Evolutionary conservation across 1,140 invertebrate species (phyloP), one percentile per base, ranked within the genome.

Genomic region (Drosophila bocki): DNA sequence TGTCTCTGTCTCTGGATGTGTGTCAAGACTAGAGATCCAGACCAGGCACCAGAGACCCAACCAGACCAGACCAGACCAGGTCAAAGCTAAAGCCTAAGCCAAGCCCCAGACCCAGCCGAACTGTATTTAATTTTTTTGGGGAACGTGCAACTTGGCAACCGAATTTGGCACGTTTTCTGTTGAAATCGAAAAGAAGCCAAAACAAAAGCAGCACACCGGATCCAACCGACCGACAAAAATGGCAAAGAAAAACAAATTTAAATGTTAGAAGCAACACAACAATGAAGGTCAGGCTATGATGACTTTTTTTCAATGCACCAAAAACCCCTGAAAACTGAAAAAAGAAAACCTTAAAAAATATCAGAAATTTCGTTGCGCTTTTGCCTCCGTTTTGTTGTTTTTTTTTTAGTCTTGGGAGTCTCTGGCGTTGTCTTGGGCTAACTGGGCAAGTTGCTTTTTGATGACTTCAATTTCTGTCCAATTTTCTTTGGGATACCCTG

Each of bases 111-210:
- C 72, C 71, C 70, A 50, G 63, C 62, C 87, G 68, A 87, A 87
- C 83, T 88, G 64, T 88, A 78, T 88, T 78, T 64, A 80, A 84
- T 56, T 87, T 85, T 56, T 87, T 88, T 83, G 77, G 58, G 69
- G 69, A 80, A 88, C 80, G 84, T 88, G 84, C 84, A 87, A 79
- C 76, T 78, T 78, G 67, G 56, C 53, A 83, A 84, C 62, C 74
- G 70, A 85, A 75, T 63, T 71, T 78, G 79, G 84, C 84, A 87
- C 84, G 85, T 88, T 88, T 87, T 87, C 45, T 87, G 84, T 88
- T 80, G 84, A 88, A 87, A 88, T 88, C 80, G 69, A 83, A 77
- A 77, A 54, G 69, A 70, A 83, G 76, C 51, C 51, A 78, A 72
- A 87, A 64, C 61, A 62, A 62, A 37, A 68, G 54, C 54, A 45